Conservation (phyloP, 23 tunicate genomes). For the Styela clava region DNA sequence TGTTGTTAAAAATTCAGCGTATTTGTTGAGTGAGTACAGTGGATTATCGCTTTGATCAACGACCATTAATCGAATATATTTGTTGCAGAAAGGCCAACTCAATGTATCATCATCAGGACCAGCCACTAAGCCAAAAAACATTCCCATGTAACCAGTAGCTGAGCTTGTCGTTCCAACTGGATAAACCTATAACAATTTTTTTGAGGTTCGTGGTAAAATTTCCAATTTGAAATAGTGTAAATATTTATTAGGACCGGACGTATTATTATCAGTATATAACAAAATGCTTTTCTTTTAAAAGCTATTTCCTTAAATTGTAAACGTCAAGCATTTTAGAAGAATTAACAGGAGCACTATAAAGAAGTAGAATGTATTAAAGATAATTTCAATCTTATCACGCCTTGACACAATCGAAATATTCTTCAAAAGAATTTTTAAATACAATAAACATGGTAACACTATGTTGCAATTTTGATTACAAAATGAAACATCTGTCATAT, state of each 20-base stretch:
- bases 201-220: neutral
- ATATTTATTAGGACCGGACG: neutral
- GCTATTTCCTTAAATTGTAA: no score
- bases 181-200: constrained; percentile 35
- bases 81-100: constrained; percentile 79
- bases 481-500: no score
- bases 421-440: no score
- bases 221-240: neutral
- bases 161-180: constrained; percentile 58
- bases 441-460: no score
- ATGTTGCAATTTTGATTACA: no score
- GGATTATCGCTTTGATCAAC: constrained; percentile 70
- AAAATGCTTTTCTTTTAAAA: neutral
- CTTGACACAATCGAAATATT: no score
- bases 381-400: no score
- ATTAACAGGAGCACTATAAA: no score
- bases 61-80: constrained; percentile 46
- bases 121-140: constrained; percentile 59
- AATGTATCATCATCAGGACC: constrained; percentile 76
- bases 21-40: constrained; percentile 45
- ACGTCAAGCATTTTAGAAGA: no score
- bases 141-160: constrained; percentile 56
- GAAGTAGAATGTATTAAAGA: no score
- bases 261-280: neutral
- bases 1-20: constrained; percentile 41